Evolutionary conservation across 2,888 invertebrate genomes (phyloP), one percentile per base, ranked within the genome.

Genomic region (Silvanus unidentatus): DNA sequence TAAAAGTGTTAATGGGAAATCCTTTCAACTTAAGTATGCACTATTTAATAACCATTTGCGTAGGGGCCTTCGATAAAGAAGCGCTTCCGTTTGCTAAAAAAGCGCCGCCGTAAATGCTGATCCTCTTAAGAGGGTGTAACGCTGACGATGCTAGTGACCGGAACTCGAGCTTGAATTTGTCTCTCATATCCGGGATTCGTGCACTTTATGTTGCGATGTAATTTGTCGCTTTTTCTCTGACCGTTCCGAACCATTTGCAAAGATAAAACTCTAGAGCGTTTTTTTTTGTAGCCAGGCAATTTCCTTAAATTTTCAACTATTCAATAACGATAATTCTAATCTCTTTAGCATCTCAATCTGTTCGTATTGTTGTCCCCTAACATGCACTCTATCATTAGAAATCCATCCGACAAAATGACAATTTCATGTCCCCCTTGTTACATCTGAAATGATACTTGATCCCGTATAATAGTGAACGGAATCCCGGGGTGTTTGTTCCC

Each of bases 381-480:
- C 29, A 38, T 45, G 39, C 48, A 50, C 52, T 47, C 58, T 59
- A 52, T 60, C 51, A 60, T 60, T 60, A 60, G 49, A 49, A 41
- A 46, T 46, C 54, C 54, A 50, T 48, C 54, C 52, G 51, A 54
- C 50, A 52, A 54, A 48, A 56, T 55, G 58, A 56, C 59, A 54
- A 58, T 51, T 47, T 52, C 45, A 8, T 22, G 22, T 8, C 22
- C 22, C 22, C 22, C 52, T 54, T 54, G 57, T 56, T 51, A 55
- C 51, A 47, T 54, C 57, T 53, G 55, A 61, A 61, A 54, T 55
- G 59, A 62, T 59, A 57, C 58, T 61, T 60, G 57, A 55, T 55
- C 56, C 50, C 37, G 14, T 48, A 59, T 57, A 62, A 59, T 54
- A 50, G 56, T 42, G 8, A 43, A 27, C 53, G 49, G 48, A 53